These are phyloP conservation scores for Sciurus vulgaris DNA, from an alignment of 2,797 vertebrate genomes.

Conservation along the genomic window DNA sequence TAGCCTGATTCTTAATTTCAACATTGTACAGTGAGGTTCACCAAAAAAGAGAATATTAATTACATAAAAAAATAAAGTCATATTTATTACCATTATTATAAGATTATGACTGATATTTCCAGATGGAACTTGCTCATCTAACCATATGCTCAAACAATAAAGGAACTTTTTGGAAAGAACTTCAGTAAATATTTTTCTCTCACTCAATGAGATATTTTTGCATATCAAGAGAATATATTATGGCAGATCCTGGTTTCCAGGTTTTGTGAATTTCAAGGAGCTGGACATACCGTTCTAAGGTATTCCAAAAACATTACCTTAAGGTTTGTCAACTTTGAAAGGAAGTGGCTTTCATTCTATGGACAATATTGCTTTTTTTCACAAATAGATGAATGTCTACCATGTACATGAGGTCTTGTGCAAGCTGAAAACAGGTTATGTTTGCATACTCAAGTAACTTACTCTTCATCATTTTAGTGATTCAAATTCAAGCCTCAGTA, in stretches of 20 bases:
- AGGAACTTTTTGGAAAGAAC: neutral
- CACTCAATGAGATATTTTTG: neutral
- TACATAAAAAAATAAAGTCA: neutral
- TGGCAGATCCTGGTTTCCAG: neutral
- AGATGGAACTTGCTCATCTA: neutral
- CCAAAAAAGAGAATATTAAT: neutral
- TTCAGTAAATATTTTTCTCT: neutral
- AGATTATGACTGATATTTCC: neutral
- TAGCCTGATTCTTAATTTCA: neutral
- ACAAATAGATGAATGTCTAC: conserved; percentile 29
- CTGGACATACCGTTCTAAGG: neutral
- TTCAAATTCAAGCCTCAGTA: neutral
- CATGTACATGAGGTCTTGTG: neutral
- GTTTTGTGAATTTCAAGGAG: conserved; percentile 12
- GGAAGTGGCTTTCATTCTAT: neutral
- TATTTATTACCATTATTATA: conserved; percentile 32
- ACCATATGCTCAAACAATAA: neutral
- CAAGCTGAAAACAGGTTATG: neutral
- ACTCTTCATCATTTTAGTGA: neutral
- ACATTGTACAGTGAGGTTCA: neutral
- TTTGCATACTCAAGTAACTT: neutral
- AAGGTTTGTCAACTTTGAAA: neutral
- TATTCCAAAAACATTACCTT: neutral
- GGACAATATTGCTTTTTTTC: neutral
- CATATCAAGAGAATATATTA: neutral